Conservation (phyloP, 53 echinoderm and acorn worm species). For the Apostichopus leukothele region DNA sequence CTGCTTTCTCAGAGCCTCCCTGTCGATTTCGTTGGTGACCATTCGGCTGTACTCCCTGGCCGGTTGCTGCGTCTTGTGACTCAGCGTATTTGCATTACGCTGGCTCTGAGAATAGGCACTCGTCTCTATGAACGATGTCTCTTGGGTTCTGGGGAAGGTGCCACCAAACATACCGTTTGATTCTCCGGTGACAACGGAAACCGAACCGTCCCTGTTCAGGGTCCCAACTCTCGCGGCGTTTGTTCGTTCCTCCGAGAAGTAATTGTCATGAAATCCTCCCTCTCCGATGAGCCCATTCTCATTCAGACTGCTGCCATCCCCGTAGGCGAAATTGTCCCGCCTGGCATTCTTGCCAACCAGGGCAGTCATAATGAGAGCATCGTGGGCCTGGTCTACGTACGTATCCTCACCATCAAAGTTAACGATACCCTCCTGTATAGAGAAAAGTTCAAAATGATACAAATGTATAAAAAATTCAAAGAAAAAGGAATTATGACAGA, state of each 20-base stretch:
- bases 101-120: neutral
- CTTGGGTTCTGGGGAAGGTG: constrained; percentile 28
- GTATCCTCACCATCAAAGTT: constrained; percentile 6
- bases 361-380: constrained; percentile 31
- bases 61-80: too few species aligned
- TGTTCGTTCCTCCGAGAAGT: neutral
- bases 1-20: constrained; percentile 16
- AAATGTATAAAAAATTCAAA: too few species aligned
- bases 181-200: constrained; percentile 36
- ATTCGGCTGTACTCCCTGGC: constrained; percentile 1
- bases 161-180: neutral
- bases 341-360: neutral
- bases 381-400: constrained; percentile 20
- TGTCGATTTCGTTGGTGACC: constrained; percentile 40
- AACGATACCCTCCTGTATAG: constrained; percentile 9
- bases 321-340: constrained; percentile 15
- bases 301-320: constrained; percentile 18
- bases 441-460: too few species aligned
- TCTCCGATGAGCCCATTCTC: neutral
- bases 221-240: constrained; percentile 41
- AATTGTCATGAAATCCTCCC: neutral
- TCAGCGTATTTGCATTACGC: constrained; percentile 14
- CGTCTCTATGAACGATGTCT: constrained; percentile 28
- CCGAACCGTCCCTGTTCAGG: constrained; percentile 51
- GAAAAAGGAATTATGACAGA: too few species aligned